These are phyloP conservation scores for Blera fallax DNA, from an alignment of 2,888 invertebrate species.

Conservation along the genomic window DNA sequence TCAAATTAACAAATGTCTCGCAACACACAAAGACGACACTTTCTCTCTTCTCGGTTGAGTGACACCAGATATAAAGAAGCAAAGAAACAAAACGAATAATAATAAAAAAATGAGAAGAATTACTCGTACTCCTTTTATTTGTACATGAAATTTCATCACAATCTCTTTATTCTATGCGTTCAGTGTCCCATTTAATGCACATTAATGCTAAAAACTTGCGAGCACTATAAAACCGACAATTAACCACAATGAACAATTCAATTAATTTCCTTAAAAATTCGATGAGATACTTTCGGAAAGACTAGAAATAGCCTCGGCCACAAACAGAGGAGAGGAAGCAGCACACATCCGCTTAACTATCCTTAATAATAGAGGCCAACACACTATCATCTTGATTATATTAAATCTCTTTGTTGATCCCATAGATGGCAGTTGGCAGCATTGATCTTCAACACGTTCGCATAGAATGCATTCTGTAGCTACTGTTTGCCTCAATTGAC, in stretches of 20 bases:
- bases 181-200: slow-evolving; percentile 37
- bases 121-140: not conserved
- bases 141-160: not conserved
- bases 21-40: slow-evolving; percentile 43
- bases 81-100: not conserved
- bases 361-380: slow-evolving; percentile 9
- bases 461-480: not conserved
- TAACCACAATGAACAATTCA: slow-evolving; percentile 23
- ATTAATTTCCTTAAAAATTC: slow-evolving; percentile 11
- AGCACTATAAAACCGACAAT: not conserved
- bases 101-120: not conserved
- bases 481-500: slow-evolving; percentile 41
- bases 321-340: not conserved
- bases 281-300: not conserved
- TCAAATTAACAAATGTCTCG: slow-evolving; percentile 43
- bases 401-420: slow-evolving; percentile 60
- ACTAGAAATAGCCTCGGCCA: not conserved
- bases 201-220: not conserved
- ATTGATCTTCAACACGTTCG: slow-evolving; percentile 26
- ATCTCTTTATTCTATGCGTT: not conserved
- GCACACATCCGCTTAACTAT: slow-evolving; percentile 38
- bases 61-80: not conserved
- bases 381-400: slow-evolving; percentile 51
- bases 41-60: slow-evolving; percentile 42
- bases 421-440: slow-evolving; percentile 22